These are phyloP conservation scores for Amphipoea lucens DNA, from an alignment of 2,888 invertebrate species.

Conservation along the genomic window DNA sequence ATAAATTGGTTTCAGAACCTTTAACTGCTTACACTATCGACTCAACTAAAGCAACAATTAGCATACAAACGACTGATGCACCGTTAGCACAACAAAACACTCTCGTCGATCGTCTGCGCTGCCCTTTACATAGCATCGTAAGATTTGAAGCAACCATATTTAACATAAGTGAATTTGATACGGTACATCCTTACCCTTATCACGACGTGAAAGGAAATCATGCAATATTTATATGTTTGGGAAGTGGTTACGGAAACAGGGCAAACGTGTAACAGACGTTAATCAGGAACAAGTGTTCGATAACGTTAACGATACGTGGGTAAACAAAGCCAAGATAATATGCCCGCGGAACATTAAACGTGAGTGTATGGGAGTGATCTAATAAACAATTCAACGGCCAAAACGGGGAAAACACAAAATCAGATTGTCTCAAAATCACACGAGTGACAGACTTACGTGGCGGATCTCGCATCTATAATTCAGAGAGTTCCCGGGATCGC, in stretches of 20 bases:
- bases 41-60: constrained; percentile 44
- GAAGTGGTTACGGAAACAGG: constrained; percentile 62
- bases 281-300: constrained; percentile 69
- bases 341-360: constrained; percentile 84
- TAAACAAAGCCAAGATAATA: constrained; percentile 73
- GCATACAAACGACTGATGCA: constrained; percentile 44
- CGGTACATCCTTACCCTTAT: constrained; percentile 61
- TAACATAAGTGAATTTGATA: constrained; percentile 55
- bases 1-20: constrained; percentile 29
- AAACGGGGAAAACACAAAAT: constrained; percentile 89
- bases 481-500: constrained; percentile 75
- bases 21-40: constrained; percentile 39
- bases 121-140: constrained; percentile 18
- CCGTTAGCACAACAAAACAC: constrained; percentile 36
- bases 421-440: constrained; percentile 90
- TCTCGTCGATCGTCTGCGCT: constrained; percentile 15
- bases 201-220: constrained; percentile 64
- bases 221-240: constrained; percentile 68
- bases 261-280: constrained; percentile 64
- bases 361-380: constrained; percentile 80
- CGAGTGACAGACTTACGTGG: constrained; percentile 84
- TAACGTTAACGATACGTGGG: constrained; percentile 67
- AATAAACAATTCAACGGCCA: constrained; percentile 88
- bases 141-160: constrained; percentile 38
- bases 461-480: constrained; percentile 87